Base-by-base conservation (phyloP, 2,888 invertebrate species). In the Heliconius sara region DNA sequence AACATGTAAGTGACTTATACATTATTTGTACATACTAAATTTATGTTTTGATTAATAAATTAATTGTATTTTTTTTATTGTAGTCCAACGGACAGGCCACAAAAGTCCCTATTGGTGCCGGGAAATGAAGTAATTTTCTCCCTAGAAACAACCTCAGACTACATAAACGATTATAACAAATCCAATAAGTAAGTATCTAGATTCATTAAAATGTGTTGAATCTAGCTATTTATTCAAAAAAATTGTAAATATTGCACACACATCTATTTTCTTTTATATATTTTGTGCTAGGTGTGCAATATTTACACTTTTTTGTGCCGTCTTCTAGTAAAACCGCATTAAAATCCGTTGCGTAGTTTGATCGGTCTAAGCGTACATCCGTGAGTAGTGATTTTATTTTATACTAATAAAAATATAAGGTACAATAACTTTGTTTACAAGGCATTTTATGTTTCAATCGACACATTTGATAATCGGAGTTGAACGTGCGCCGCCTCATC, bases 71-170 rank as follows among this genome's bases (percentile, higher is more conserved):
- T 9, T 27, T 65, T 78, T 83, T 85, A 81, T 82, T 89, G 85
- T 57, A 96, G 96, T 77, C 93, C 88, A 9, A 84, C 95, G 70
- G 97, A 97, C 83, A 99, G 99, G 99, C 98, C 99, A 0, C 97
- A 97, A 86, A 97, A 97, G 85, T 97, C 98, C 0, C 95, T 99
- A 22, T 96, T 99, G 79, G 93, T 99, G 66, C 99, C 99, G 60
- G 99, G 99, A 27, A 98, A 99, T 90, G 98, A 99, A 93, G 97
- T 99, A 0, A 97, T 99, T 86, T 99, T 99, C 91, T 99, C 99
- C 0, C 90, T 99, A 88, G 99, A 99, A 94, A 99, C 99, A 0
- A 98, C 99, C 0, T 98, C 99, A 0, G 97, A 99, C 90, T 99
- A 99, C 91, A 96, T 98, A 82, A 98, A 98, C 87, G 98, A 98